A percentile compares a stretch with the other conserved stretches of the same genome.
Evolutionary conservation across 2,797 vertebrate genomes (phyloP).

Genomic region (Microtus obscurus): DNA sequence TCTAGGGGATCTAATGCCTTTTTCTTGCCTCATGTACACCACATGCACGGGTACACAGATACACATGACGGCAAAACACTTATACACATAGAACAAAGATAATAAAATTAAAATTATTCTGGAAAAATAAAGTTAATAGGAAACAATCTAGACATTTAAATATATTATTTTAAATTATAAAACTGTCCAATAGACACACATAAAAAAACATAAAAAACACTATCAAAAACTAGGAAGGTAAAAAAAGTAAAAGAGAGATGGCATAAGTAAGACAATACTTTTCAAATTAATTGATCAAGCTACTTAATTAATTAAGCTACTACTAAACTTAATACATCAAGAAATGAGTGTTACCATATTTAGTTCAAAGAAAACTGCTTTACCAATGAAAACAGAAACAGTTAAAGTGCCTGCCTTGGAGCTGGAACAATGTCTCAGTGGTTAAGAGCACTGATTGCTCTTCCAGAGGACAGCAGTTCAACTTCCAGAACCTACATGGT

Average conservation of each 20-base stretch:
- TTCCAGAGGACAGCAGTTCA: not conserved
- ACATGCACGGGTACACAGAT: not conserved
- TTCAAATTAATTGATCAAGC: not conserved
- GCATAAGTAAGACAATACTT: not conserved
- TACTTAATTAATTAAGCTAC: not conserved
- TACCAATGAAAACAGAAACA: not conserved
- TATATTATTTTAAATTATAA: constrained; percentile 45
- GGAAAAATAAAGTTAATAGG: not conserved
- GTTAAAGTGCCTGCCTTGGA: not conserved
- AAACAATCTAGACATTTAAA: not conserved
- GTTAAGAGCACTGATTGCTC: not conserved
- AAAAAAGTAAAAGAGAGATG: not conserved
- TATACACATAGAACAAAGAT: not conserved
- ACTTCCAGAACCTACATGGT: not conserved
- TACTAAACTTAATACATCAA: not conserved
- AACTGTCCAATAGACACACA: not conserved
- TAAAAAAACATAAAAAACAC: not conserved
- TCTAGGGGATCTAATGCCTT: not conserved
- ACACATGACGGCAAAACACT: not conserved
- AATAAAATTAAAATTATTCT: not conserved
- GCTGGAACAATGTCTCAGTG: not conserved
- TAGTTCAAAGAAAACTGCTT: not conserved
- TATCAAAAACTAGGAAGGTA: not conserved
- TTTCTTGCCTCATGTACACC: not conserved
- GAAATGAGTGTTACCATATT: not conserved